These are phyloP conservation scores for Aphelenchoides fujianensis DNA, from an alignment of 1,140 invertebrate genomes.

Conservation along the genomic window DNA sequence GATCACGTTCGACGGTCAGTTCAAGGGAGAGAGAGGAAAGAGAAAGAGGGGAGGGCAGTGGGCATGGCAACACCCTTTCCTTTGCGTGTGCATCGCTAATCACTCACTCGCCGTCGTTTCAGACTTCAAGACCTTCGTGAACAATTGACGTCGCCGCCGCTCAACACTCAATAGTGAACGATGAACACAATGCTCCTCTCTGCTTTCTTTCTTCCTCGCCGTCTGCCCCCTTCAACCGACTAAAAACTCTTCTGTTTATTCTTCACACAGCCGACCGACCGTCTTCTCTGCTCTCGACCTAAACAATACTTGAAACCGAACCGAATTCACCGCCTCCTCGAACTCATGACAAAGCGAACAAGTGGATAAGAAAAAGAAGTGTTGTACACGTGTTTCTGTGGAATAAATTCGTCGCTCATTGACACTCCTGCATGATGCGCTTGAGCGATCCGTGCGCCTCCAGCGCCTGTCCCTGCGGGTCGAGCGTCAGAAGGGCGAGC, in stretches of 20 bases:
- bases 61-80: not conserved
- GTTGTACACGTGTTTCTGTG: not conserved
- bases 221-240: not conserved
- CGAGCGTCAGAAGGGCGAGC: not conserved
- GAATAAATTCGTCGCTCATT: not conserved
- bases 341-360: not conserved
- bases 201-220: not conserved
- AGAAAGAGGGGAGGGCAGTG: too few relatives aligned
- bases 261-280: not conserved
- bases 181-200: not conserved
- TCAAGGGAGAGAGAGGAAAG: too few relatives aligned
- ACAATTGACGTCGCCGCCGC: not conserved
- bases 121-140: slow-evolving; percentile 13
- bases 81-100: not conserved
- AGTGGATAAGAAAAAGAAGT: too few relatives aligned
- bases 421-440: not conserved
- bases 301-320: slow-evolving; percentile 10
- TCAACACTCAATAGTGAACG: not conserved
- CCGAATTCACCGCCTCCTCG: not conserved
- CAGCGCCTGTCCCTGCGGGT: not conserved
- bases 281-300: not conserved
- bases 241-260: not conserved
- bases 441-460: not conserved
- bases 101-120: not conserved
- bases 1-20: slow-evolving; percentile 24